Percentiles rank a stretch among this genome's conserved stretches.
phyloP scores from a whole-genome alignment of 1,140 invertebrate species.

The Dendroctonus ponderosae region DNA sequence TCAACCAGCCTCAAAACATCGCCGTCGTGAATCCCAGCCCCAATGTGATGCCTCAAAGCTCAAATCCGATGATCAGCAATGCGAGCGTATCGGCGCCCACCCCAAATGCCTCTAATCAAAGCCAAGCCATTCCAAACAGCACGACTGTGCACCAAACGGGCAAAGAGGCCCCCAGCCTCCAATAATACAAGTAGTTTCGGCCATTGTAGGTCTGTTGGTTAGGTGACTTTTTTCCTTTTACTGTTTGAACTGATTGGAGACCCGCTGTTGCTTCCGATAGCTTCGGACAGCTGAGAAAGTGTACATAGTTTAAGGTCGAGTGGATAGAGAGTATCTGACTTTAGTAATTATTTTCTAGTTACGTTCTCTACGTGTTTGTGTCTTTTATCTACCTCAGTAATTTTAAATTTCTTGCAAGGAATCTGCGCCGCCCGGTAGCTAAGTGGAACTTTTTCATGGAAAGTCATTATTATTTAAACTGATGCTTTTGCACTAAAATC shows the following conservation, averaged over 20 bases:
- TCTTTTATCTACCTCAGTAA: too few species aligned
- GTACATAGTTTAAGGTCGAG: too few species aligned
- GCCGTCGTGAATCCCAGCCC: slow-evolving; percentile 33
- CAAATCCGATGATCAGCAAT: slow-evolving; percentile 13
- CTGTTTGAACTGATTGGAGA: background rate
- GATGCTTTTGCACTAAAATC: too few species aligned
- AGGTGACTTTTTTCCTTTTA: slow-evolving; percentile 3
- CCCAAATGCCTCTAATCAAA: slow-evolving; percentile 12
- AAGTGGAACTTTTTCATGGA: too few species aligned
- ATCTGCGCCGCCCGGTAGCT: too few species aligned
- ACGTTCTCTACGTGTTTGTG: too few species aligned
- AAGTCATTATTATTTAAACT: too few species aligned
- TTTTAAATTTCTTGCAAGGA: too few species aligned
- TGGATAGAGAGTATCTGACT: too few species aligned
- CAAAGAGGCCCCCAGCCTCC: slow-evolving; percentile 1
- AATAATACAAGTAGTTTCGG: slow-evolving; percentile 5
- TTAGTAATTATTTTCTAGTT: too few species aligned
- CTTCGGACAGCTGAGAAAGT: too few species aligned
- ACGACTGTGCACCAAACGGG: slow-evolving; percentile 4
- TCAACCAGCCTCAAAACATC: slow-evolving; percentile 17
- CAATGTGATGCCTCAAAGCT: slow-evolving; percentile 19
- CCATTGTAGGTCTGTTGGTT: background rate
- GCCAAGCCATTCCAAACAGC: slow-evolving; percentile 18
- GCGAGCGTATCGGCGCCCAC: background rate
- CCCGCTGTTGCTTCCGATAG: too few species aligned